Conservation (phyloP, 1,140 invertebrate genomes). For the Eulimnadia texana region DNA sequence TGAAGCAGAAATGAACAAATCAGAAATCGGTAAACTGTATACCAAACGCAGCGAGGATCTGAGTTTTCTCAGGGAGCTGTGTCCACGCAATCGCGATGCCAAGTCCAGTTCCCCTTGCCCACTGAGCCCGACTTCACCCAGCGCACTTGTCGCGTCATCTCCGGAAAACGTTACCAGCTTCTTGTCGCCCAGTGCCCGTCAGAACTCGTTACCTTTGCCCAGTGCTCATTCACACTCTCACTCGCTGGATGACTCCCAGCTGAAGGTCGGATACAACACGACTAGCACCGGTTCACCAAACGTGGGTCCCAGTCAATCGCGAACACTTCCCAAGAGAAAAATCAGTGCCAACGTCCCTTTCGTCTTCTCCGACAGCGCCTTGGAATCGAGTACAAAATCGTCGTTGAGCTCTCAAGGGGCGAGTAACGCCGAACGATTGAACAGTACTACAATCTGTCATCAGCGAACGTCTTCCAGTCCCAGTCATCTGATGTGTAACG, state of each 20-base stretch:
- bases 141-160: conserved; percentile 14
- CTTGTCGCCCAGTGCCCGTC: conserved; percentile 15
- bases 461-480: conserved; percentile 63
- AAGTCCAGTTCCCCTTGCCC: conserved; percentile 26
- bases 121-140: conserved; percentile 22
- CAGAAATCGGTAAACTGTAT: conserved; percentile 30
- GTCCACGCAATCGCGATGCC: conserved; percentile 19
- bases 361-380: conserved; percentile 8
- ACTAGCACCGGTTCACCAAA: conserved; percentile 16
- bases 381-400: conserved; percentile 3
- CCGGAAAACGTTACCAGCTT: conserved; percentile 19
- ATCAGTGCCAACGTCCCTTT: conserved; percentile 35
- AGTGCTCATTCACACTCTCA: conserved; percentile 26
- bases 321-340: conserved; percentile 31
- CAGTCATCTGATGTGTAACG: conserved; percentile 40
- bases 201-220: conserved; percentile 17
- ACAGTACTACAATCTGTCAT: conserved; percentile 33
- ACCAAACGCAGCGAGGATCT: conserved; percentile 38
- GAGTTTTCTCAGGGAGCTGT: conserved; percentile 34
- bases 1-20: conserved; percentile 63
- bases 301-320: conserved; percentile 1
- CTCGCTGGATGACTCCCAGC: conserved; percentile 34
- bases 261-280: conserved; percentile 21
- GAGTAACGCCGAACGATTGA: not conserved
- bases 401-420: not conserved